Percentiles rank a stretch among this genome's conserved stretches.
Evolutionary conservation across 2,113 vertebrate species (phyloP).

Genomic region (Trematomus loennbergii): DNA sequence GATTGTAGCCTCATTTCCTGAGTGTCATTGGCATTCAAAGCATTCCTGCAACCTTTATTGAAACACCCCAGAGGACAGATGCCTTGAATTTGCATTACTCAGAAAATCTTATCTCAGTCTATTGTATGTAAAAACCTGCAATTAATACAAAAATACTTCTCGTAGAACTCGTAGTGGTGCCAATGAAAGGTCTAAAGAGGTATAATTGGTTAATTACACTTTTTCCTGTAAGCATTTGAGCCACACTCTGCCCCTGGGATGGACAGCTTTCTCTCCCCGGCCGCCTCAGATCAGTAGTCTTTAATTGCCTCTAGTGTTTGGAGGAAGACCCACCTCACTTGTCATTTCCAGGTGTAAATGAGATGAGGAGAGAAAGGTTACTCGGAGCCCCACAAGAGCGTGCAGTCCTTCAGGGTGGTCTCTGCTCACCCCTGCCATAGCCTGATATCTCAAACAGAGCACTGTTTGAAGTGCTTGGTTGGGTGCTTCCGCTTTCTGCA

Average conservation of each 20-base stretch:
- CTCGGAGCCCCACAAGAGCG: constrained; percentile 52
- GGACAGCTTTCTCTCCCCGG: constrained; percentile 18
- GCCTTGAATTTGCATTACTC: constrained; percentile 39
- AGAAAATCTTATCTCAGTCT: constrained; percentile 43
- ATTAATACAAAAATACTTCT: constrained; percentile 49
- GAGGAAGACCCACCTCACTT: constrained; percentile 67
- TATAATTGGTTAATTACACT: constrained; percentile 73
- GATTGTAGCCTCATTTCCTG: constrained; percentile 42
- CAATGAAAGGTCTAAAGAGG: constrained; percentile 45
- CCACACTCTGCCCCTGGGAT: constrained; percentile 50
- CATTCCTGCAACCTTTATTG: constrained; percentile 51
- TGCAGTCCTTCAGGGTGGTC: constrained; percentile 66
- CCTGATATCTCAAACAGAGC: constrained; percentile 77
- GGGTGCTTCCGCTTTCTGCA: constrained; percentile 70
- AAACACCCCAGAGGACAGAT: constrained; percentile 48
- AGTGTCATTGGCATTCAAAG: constrained; percentile 64
- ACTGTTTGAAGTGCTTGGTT: constrained; percentile 81
- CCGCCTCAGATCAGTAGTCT: constrained; percentile 58
- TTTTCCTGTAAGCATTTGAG: constrained; percentile 30
- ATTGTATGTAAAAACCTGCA: constrained; percentile 34
- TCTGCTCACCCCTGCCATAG: constrained; percentile 60
- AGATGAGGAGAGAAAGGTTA: constrained; percentile 77
- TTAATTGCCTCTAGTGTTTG: constrained; percentile 77
- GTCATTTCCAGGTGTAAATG: constrained; percentile 83
- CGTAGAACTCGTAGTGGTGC: constrained; percentile 28